Evolutionary conservation across 2,888 invertebrate genomes (phyloP), one percentile per base, ranked within the genome.

Genomic region (Caenorhabditis parvicauda): DNA sequence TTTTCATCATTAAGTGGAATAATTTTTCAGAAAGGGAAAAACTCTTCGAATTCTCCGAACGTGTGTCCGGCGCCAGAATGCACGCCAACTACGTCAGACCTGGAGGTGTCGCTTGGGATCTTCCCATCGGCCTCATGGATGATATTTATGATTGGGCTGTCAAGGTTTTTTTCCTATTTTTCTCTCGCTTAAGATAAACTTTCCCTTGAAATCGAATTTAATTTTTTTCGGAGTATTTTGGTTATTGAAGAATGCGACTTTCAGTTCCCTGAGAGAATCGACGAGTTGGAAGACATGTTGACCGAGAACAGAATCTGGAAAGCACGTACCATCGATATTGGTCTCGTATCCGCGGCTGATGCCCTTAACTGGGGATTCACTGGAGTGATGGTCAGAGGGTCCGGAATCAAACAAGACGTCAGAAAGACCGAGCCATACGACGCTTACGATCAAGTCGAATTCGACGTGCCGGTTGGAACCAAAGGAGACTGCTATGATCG

Each of bases 21-120:
- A 32, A 32, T 1, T 32, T 35, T 49, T n/a, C 28, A 49, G 52
- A 52, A 37, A 35, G 52, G 14, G 52, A 52, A 22, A 52, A 52
- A 21, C 86, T 98, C 85, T 93, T 95, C 91, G 98, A 99, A 83
- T 95, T 98, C 83, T 96, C 95, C 81, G 98, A 99, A 82, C 86
- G 98, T 60, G 96, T 92, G 0, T 93, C 92, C 53, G 98, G 98
- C 0, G 96, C 96, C 6, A 88, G 98, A 41, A 94, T 99, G 94
- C 98, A 99, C 84, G 94, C 96, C 1, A 96, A 96, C 3, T 98
- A 99, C 78, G 87, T 98, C 32, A 85, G 98, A n/a, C 96, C 96
- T 0, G 98, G 98, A 0, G 98, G 98, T 6, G 98, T 98, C 0
- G 84, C 88, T 0, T 84, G 89, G 82, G 98, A 99, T 83, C 84